These are phyloP conservation scores for Hippocampus comes DNA, from an alignment of 2,113 vertebrate genomes.

Conservation along the genomic window DNA sequence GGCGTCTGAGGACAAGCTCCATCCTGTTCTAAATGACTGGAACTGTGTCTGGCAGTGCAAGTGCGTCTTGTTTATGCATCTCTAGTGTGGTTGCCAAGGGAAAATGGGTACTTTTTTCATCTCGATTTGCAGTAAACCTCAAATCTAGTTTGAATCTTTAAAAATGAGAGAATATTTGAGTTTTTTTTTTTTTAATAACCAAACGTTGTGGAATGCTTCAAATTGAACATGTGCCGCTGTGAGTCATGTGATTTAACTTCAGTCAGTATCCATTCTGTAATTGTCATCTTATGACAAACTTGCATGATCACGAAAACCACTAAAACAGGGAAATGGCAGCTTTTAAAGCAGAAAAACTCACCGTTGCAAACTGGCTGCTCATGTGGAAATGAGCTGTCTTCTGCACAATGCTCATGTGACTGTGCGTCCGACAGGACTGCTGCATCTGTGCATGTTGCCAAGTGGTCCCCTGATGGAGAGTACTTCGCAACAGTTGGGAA, in stretches of 20 bases:
- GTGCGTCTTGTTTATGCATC: conserved; percentile 67
- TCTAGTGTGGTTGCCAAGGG: not conserved
- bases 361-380: not conserved
- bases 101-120: not conserved
- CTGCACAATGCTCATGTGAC: conserved; percentile 34
- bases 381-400: not conserved
- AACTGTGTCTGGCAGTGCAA: conserved; percentile 98
- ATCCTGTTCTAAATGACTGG: conserved; percentile 90
- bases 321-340: conserved; percentile 26
- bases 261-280: conserved; percentile 12
- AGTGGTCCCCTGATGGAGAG: conserved; percentile 98
- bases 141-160: not conserved
- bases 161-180: not conserved
- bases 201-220: not conserved
- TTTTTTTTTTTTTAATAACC: not conserved
- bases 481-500: conserved; percentile 97
- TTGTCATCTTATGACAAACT: conserved; percentile 41
- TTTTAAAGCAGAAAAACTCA: conserved; percentile 7
- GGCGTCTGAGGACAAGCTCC: conserved; percentile 78
- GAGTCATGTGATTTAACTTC: not conserved
- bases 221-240: not conserved
- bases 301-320: not conserved
- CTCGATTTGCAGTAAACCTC: not conserved
- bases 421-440: conserved; percentile 78
- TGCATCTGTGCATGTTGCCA: conserved; percentile 88